Percentiles rank a stretch among this genome's conserved stretches.
These are phyloP conservation scores for Pollimyrus isidori DNA, from an alignment of 2,113 vertebrate genomes.

Conservation along the genomic window DNA sequence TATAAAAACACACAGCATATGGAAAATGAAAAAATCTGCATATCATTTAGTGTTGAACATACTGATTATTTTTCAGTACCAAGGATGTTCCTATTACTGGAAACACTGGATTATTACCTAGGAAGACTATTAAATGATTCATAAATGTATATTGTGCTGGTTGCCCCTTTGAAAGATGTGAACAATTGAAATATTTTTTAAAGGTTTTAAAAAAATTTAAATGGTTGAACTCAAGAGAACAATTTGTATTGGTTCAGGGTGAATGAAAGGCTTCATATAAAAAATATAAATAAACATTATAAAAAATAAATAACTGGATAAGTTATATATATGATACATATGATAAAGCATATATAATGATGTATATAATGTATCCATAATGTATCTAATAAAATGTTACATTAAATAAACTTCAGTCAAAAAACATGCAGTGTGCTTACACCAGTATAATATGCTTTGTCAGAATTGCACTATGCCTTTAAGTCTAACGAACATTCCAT, in stretches of 20 bases:
- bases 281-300: no score
- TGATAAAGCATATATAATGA: background rate
- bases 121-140: background rate
- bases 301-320: no score
- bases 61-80: background rate
- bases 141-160: background rate
- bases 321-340: no score
- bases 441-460: background rate
- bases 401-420: background rate
- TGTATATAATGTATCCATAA: background rate
- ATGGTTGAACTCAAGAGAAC: background rate
- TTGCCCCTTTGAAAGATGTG: background rate
- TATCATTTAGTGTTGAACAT: background rate
- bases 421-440: background rate
- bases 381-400: background rate
- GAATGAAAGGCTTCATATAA: background rate
- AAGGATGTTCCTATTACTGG: background rate
- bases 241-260: background rate
- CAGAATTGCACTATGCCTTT: background rate
- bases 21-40: background rate
- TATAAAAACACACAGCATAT: background rate
- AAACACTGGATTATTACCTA: background rate
- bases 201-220: background rate
- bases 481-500: background rate
- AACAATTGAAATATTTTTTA: background rate